Evolutionary conservation across 2,113 vertebrate genomes (phyloP).

Genomic region (Heloderma charlesbogerti): DNA sequence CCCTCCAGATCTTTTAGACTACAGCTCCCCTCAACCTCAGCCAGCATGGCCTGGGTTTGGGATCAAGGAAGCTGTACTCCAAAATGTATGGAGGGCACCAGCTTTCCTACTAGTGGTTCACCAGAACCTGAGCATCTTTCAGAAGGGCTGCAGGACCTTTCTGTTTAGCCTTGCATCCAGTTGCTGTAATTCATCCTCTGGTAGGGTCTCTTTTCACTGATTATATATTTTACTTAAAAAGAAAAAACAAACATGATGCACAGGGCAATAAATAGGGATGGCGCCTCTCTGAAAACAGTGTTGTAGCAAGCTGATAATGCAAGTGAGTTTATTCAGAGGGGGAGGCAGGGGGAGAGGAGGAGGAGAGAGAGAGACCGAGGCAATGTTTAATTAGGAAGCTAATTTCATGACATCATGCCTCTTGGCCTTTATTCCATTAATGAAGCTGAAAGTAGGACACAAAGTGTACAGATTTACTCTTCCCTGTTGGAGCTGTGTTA

Average conservation of each 20-base stretch:
- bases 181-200: neutral
- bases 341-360: neutral
- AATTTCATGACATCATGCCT: constrained; percentile 79
- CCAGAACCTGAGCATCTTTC: neutral
- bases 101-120: neutral
- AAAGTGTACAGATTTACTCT: constrained; percentile 70
- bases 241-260: neutral
- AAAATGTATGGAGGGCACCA: no score
- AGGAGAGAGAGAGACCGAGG: constrained; percentile 55
- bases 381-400: constrained; percentile 80
- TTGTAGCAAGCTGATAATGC: constrained; percentile 36
- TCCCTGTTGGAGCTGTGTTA: constrained; percentile 65
- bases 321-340: constrained; percentile 57
- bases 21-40: no score
- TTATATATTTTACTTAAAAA: neutral
- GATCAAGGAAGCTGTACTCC: no score
- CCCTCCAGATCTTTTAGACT: no score
- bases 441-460: constrained; percentile 78
- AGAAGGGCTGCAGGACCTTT: neutral
- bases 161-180: neutral
- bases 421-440: constrained; percentile 77
- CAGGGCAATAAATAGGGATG: neutral
- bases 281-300: constrained; percentile 45
- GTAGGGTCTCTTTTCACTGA: neutral
- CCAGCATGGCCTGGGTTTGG: no score